phyloP scores from a whole-genome alignment of 2,888 invertebrate species.

The Andrena bucephala region DNA sequence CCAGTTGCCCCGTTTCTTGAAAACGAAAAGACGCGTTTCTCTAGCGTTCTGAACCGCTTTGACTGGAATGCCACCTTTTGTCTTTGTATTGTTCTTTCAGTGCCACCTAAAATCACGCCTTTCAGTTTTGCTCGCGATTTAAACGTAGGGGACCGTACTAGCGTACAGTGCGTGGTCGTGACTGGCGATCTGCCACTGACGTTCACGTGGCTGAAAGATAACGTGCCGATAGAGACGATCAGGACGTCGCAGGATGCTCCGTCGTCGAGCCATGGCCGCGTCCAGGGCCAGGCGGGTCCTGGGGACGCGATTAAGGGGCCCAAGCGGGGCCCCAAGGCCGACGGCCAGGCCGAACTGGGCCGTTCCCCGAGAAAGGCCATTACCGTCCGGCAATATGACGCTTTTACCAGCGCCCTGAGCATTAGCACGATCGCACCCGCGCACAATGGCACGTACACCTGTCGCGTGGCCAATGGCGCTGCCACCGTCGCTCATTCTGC shows the following conservation, averaged over 20 bases:
- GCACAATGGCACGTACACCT: conserved; percentile 88
- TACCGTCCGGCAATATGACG: conserved; percentile 87
- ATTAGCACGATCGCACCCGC: conserved; percentile 87
- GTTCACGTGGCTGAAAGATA: conserved; percentile 89
- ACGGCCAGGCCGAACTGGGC: conserved; percentile 63
- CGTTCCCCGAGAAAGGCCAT: conserved; percentile 81
- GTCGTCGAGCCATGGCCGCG: conserved; percentile 72
- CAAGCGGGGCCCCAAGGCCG: conserved; percentile 68
- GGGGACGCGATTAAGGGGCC: conserved; percentile 69
- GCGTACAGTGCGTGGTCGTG: conserved; percentile 87
- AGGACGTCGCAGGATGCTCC: conserved; percentile 75
- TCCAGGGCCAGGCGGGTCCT: conserved; percentile 62
- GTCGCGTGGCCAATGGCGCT: conserved; percentile 87
- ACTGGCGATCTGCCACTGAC: conserved; percentile 88
- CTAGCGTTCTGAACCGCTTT: conserved; percentile 69
- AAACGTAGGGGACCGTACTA: conserved; percentile 88
- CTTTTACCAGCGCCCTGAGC: conserved; percentile 88
- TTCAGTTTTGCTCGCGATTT: conserved; percentile 88
- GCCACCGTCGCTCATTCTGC: conserved; percentile 87
- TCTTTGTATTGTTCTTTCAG: conserved; percentile 84
- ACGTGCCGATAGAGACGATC: conserved; percentile 84
- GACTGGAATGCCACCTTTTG: conserved; percentile 77
- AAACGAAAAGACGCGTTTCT: conserved; percentile 34
- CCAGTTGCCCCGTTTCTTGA: not conserved
- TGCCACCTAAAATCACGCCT: conserved; percentile 89